Evolutionary conservation across 2,797 vertebrate genomes (phyloP).

Genomic region (Oreochromis mossambicus): DNA sequence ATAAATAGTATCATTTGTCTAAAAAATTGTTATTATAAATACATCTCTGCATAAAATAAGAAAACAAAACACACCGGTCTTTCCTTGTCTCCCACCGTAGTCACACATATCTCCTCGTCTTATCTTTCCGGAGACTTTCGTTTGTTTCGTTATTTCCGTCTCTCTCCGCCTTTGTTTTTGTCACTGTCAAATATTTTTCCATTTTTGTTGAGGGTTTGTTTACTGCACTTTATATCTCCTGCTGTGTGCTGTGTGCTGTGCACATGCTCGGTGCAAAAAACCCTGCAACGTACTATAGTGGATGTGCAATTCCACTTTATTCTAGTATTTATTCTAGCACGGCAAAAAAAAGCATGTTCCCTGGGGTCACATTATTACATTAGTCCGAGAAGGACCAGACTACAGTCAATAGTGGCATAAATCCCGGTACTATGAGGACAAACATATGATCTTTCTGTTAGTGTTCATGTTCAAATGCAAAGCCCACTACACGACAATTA

Average conservation of each 20-base stretch:
- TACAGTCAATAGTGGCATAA: neutral
- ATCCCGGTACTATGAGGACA: neutral
- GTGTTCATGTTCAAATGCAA: neutral
- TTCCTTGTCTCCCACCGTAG: neutral
- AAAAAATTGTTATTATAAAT: neutral
- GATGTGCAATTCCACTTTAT: neutral
- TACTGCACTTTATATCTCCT: neutral
- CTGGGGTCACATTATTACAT: neutral
- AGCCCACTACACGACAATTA: neutral
- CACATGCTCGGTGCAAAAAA: neutral
- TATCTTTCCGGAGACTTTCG: neutral
- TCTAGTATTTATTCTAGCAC: neutral
- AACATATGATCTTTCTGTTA: neutral
- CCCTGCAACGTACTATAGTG: neutral
- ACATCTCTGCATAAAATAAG: rapidly evolving
- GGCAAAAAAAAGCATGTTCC: neutral
- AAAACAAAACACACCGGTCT: neutral
- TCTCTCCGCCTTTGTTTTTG: neutral
- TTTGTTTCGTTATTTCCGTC: neutral
- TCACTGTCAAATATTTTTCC: neutral
- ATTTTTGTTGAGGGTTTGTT: neutral
- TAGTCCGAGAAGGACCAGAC: neutral
- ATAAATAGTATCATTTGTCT: rapidly evolving
- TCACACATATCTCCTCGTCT: neutral
- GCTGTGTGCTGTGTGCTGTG: neutral